Conservation (phyloP, 2,888 invertebrate species). For the Cosmia pyralina region DNA sequence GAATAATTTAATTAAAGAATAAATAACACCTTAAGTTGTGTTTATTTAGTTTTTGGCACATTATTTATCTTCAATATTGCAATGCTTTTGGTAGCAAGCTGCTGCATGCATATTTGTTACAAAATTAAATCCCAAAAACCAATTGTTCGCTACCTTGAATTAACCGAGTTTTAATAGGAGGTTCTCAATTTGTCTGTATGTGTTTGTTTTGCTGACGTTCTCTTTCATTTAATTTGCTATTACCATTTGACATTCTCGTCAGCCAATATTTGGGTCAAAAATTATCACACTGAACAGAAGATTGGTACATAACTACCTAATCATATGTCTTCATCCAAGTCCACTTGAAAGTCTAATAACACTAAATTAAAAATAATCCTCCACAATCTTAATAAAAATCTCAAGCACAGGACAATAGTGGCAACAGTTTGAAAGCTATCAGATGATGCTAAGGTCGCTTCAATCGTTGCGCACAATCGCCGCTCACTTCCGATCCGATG, state of each 20-base stretch:
- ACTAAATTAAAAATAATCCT: constrained; percentile 21
- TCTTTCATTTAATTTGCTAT: constrained; percentile 19
- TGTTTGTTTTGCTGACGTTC: background rate
- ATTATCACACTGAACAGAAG: background rate
- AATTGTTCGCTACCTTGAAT: background rate
- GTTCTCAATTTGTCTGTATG: background rate
- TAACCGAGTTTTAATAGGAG: background rate
- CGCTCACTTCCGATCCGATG: constrained; percentile 59
- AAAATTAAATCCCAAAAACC: background rate
- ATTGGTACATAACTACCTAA: background rate
- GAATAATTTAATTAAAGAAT: constrained; percentile 10
- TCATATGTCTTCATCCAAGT: background rate
- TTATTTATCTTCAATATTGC: background rate
- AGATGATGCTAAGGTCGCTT: constrained; percentile 58
- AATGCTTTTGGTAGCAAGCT: background rate
- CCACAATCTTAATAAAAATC: constrained; percentile 37
- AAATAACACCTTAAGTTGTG: background rate
- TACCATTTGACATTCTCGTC: background rate
- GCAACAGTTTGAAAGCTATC: constrained; percentile 50
- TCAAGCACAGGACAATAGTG: constrained; percentile 16
- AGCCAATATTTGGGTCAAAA: constrained; percentile 2
- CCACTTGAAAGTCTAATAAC: constrained; percentile 8
- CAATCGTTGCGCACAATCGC: constrained; percentile 42
- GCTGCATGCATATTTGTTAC: background rate
- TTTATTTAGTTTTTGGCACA: constrained; percentile 25